Base-by-base conservation (phyloP, 2,113 vertebrate genomes). In the Micronycteris hirsuta region DNA sequence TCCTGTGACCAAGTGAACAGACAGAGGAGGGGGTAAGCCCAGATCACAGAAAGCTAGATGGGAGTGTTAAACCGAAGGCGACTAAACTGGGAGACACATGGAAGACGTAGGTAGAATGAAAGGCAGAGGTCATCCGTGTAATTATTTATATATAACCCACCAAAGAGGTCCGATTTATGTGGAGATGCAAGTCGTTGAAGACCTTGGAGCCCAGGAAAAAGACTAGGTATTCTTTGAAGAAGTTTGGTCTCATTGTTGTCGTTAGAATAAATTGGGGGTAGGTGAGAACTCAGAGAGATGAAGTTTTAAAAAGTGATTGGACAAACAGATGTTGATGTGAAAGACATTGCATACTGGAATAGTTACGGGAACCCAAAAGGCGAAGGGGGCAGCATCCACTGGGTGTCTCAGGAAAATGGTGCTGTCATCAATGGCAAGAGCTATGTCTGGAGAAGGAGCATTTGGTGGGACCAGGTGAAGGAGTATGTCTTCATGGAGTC, bases 1-100 rank as follows among this genome's bases (percentile, higher is more conserved):
- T 8, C 11, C 31, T 52, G 2, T 82, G 49, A 38, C 20, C 22
- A 65, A 81, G 13, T 17, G 22, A 77, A 15, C 33, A 68, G 14
- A 82, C 45, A 6, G 12, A 9, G 11, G 9, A 49, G 63, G 58
- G 38, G 17, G 3, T 17, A 28, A 86, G 20, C 5, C 41, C 47
- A 45, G 4, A 16, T 84, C 0, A 0, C 10, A 2, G 24, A 45
- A 52, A 0, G 4, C 10, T 58, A 38, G 19, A 20, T 0, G 41
- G 33, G 16, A 15, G 2, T 11, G 22, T 38, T 87, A 63, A 68
- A 33, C 7, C 54, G 52, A 78, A 45, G 17, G 88, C 36, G 19
- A 2, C 71, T 70, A 36, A 71, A 26, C 17, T 80, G 47, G 47
- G 16, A 91, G n/a, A 52, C 12, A 7, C 6, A 15, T 56, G 22